Evolutionary conservation across 2,797 vertebrate genomes (phyloP).

Genomic region (Chelon auratus): DNA sequence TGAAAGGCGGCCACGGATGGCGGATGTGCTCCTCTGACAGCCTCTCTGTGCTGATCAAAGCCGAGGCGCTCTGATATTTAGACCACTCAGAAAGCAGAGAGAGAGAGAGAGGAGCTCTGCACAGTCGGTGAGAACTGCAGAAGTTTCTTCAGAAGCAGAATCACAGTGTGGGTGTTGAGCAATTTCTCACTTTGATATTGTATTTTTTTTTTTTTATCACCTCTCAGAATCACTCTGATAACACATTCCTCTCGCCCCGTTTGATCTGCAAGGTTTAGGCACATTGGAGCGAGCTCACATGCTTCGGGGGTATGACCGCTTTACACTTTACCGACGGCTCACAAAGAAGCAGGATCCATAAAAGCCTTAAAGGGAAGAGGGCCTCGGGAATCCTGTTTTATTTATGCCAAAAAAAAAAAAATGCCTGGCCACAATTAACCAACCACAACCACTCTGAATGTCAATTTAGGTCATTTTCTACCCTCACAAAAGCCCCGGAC

Average conservation of each 20-base stretch:
- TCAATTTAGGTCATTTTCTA: constrained; percentile 86
- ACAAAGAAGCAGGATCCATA: constrained; percentile 36
- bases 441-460: constrained; percentile 74
- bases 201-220: constrained; percentile 5
- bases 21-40: constrained; percentile 37
- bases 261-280: constrained; percentile 24
- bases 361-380: constrained; percentile 42
- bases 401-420: constrained; percentile 63
- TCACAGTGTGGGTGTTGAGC: constrained; percentile 25
- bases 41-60: constrained; percentile 32
- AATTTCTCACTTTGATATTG: constrained; percentile 26
- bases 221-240: neutral
- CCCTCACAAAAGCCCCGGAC: constrained; percentile 78
- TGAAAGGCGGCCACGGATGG: constrained; percentile 13
- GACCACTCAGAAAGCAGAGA: constrained; percentile 3
- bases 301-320: constrained; percentile 25
- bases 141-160: constrained; percentile 35
- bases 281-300: constrained; percentile 9
- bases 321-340: constrained; percentile 42
- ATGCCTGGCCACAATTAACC: constrained; percentile 72
- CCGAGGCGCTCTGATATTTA: constrained; percentile 20
- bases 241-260: neutral
- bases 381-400: constrained; percentile 69
- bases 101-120: neutral
- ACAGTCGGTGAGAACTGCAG: constrained; percentile 18